phyloP scores from a whole-genome alignment of 1,140 invertebrate species.

The Drosophila trapezifrons region DNA sequence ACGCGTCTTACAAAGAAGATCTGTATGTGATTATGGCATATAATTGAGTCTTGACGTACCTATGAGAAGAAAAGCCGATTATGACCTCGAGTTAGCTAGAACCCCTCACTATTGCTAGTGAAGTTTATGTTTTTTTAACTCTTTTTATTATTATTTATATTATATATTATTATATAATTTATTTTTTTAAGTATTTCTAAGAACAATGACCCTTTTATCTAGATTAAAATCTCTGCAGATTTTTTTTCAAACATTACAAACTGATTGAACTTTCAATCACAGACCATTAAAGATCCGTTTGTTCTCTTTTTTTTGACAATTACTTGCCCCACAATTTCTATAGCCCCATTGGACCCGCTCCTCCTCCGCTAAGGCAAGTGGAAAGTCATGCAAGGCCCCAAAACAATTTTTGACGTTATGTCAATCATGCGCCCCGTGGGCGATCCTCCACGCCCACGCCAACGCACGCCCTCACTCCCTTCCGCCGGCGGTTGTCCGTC shows the following conservation, averaged over 20 bases:
- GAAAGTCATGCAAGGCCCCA: slow-evolving; percentile 26
- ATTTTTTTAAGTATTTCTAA: no score
- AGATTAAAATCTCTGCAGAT: neutral
- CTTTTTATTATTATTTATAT: no score
- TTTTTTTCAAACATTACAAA: neutral
- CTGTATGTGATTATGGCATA: no score
- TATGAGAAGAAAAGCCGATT: no score
- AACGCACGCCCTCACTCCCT: neutral
- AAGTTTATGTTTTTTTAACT: no score
- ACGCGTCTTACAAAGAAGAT: no score
- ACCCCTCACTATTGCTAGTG: no score
- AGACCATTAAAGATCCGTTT: neutral
- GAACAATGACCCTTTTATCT: neutral
- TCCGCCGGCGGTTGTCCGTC: slow-evolving; percentile 40
- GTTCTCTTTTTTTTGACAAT: slow-evolving; percentile 14
- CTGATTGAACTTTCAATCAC: neutral
- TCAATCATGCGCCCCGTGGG: slow-evolving; percentile 69
- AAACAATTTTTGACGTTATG: slow-evolving; percentile 32
- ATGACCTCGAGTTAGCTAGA: no score
- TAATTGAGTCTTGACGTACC: no score
- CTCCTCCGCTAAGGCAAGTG: slow-evolving; percentile 39
- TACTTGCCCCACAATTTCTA: slow-evolving; percentile 45
- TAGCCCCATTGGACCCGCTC: slow-evolving; percentile 28
- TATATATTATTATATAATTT: no score
- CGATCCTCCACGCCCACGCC: slow-evolving; percentile 38